Conservation (phyloP, 2,888 invertebrate genomes). For the Mantis religiosa region DNA sequence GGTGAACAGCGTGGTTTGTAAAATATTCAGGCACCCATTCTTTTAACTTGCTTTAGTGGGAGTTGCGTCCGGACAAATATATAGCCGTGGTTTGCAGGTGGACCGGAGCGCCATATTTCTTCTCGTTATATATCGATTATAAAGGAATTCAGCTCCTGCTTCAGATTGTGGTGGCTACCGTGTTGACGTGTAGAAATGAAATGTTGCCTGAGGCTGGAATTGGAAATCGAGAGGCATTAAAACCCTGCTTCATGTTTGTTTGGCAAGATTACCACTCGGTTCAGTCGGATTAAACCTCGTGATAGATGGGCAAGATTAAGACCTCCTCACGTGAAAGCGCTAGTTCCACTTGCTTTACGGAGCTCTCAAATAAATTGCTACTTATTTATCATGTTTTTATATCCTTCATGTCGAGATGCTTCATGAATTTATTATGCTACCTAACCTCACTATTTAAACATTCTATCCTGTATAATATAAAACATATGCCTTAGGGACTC, state of each 20-base stretch:
- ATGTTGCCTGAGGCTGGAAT: neutral
- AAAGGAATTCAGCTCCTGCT: neutral
- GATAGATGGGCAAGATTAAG: no score
- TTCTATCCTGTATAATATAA: no score
- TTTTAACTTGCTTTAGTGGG: neutral
- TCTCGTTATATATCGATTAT: conserved; percentile 8
- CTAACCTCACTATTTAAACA: no score
- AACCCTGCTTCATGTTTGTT: neutral
- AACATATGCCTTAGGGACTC: no score
- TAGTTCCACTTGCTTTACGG: no score
- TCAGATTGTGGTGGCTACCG: neutral
- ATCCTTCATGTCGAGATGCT: no score
- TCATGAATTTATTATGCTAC: no score
- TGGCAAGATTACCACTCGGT: neutral
- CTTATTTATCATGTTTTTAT: no score
- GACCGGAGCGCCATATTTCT: conserved; percentile 1
- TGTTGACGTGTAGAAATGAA: conserved; percentile 11
- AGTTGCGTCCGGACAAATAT: neutral
- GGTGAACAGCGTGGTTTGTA: neutral
- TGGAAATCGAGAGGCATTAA: neutral
- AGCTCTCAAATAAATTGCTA: no score
- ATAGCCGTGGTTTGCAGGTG: neutral
- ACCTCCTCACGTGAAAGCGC: no score
- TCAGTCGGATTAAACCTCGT: neutral
- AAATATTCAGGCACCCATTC: neutral